phyloP scores from a whole-genome alignment of 2,888 invertebrate genomes.

The Odontothrips loti region DNA sequence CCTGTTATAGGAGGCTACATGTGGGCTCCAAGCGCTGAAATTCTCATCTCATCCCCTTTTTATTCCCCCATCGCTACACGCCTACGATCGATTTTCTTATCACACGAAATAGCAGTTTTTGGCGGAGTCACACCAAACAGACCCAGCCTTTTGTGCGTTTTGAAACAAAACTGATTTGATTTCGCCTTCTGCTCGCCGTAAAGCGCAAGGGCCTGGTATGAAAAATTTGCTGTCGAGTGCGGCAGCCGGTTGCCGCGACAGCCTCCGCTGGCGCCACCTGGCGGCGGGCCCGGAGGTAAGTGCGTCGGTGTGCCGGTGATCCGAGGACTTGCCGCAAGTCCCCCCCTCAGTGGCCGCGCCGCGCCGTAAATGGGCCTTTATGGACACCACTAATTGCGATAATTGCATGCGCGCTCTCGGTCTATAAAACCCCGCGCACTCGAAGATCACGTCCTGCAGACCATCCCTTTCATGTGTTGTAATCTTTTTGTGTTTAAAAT shows the following conservation, averaged over 20 bases:
- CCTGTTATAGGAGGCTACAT: neutral
- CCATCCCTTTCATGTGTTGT: too few species aligned
- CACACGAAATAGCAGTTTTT: neutral
- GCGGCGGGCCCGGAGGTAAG: neutral
- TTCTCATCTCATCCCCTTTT: too few species aligned
- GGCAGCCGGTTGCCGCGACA: too few species aligned
- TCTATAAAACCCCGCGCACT: neutral
- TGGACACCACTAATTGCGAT: neutral
- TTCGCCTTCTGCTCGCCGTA: too few species aligned
- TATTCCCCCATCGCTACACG: too few species aligned
- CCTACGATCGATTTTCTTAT: neutral
- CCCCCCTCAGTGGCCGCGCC: neutral
- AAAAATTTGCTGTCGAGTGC: too few species aligned
- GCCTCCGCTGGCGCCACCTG: neutral
- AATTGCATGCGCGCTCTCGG: neutral
- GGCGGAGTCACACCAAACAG: too few species aligned
- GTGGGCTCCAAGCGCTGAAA: too few species aligned
- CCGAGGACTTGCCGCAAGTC: neutral
- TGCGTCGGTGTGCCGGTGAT: neutral
- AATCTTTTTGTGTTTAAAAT: too few species aligned
- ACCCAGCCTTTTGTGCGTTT: neutral
- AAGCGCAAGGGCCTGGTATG: too few species aligned
- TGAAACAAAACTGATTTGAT: too few species aligned
- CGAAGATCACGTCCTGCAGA: too few species aligned
- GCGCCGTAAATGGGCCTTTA: constrained; percentile 1